Percentiles rank a stretch among this genome's conserved stretches.
Evolutionary conservation across 1,140 invertebrate species (phyloP).

Genomic region (Idris sp.): DNA sequence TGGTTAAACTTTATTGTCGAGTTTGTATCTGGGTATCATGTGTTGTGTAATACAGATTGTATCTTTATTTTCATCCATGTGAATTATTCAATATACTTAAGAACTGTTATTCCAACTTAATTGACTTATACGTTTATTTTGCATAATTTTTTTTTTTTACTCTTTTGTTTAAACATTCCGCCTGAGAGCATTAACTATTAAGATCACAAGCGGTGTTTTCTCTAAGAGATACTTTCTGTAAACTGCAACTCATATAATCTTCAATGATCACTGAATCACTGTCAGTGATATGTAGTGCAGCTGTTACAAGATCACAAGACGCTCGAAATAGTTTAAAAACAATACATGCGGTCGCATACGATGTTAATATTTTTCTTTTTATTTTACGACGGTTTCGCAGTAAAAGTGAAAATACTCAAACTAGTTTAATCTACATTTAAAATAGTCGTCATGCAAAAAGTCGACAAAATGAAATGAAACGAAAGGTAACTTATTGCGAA

Average conservation of each 20-base stretch:
- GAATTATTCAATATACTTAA: neutral
- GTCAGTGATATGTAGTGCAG: conserved; percentile 76
- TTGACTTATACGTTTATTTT: too few relatives aligned
- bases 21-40: conserved; percentile 8
- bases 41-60: conserved; percentile 4
- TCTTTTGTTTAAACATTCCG: too few relatives aligned
- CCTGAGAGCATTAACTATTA: conserved; percentile 65
- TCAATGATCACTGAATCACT: conserved; percentile 75
- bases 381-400: conserved; percentile 7
- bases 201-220: conserved; percentile 67
- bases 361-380: conserved; percentile 20
- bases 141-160: too few relatives aligned
- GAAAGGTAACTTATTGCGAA: conserved; percentile 40
- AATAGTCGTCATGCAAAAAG: conserved; percentile 41
- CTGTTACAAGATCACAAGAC: conserved; percentile 74
- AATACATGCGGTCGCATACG: conserved; percentile 40
- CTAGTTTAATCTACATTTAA: conserved; percentile 40
- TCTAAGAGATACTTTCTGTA: conserved; percentile 25
- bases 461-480: conserved; percentile 47
- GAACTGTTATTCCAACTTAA: too few relatives aligned
- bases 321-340: conserved; percentile 74
- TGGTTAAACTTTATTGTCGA: conserved; percentile 34
- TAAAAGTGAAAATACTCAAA: conserved; percentile 43
- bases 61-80: neutral
- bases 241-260: conserved; percentile 47